Base-by-base conservation (phyloP, 2,797 vertebrate species). In the Acipenser transmontanus region DNA sequence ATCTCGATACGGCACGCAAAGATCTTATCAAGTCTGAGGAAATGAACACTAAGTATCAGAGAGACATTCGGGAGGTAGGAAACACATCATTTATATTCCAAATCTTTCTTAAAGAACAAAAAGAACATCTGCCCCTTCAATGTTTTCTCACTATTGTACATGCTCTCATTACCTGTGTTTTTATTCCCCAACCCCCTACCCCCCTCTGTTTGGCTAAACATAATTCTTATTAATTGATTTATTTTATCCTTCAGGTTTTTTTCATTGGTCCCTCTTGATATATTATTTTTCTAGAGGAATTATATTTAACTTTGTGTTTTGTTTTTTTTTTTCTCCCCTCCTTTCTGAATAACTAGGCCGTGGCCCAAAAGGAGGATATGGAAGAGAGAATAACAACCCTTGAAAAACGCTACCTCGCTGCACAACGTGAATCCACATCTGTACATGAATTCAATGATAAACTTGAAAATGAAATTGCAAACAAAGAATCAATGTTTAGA, bases 301-400 rank as follows among this genome's bases (percentile, higher is more conserved):
- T 34, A 34, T 4, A 34, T 34, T 4, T 34, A 34, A 34, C 34
- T 34, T 34, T 1, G 17, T 17, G 17, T 17, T 17, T 8, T 4
- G 51, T 2, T 64, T 8, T n/a, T 13, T 8, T 60, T 13, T 13
- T 50, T 8, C 49, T 47, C 48, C 20, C 14, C 14, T 49, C 3
- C 60, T 65, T 62, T 57, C 69, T 61, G 8, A 62, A 64, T 1
- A 8, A 0, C 0, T 13, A 98, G 96, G 95, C 96, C 1, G 84
- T 96, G 86, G 97, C 97, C 72, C 97, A 99, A 80, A 98, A 98
- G 78, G 95, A 98, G 2, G 95, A 98, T 74, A 98, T 98, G 96
- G 97, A 99, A 75, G 95, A 98, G 82, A 90, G 96, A 68, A 97
- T 98, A 75, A 98, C 96, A 14, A 99, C 97, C 7, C 89, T 99